Evolutionary conservation across 1,140 invertebrate genomes (phyloP).

Genomic region (Sinella curviseta): DNA sequence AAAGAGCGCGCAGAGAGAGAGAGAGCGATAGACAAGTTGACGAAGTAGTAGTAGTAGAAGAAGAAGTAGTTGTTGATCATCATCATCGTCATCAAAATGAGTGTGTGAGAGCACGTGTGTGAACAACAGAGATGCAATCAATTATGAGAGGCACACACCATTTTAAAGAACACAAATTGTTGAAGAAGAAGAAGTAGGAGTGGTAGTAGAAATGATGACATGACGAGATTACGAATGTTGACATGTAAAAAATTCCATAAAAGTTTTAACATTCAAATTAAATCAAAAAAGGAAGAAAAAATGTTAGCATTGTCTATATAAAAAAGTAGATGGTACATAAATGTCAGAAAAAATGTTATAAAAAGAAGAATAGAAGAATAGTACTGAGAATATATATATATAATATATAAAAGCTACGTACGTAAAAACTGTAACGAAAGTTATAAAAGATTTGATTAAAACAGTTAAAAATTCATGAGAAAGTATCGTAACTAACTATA

Average conservation of each 20-base stretch:
- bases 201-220: background rate
- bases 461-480: too few species aligned
- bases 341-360: too few species aligned
- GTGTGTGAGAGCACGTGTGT: background rate
- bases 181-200: background rate
- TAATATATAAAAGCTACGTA: too few species aligned
- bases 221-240: background rate
- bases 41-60: too few species aligned
- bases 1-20: background rate
- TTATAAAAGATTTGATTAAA: too few species aligned
- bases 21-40: too few species aligned
- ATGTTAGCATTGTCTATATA: background rate
- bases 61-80: background rate
- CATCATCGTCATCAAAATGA: background rate
- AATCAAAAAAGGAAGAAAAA: background rate
- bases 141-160: constrained; percentile 14
- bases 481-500: too few species aligned
- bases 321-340: background rate
- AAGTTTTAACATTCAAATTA: background rate
- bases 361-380: too few species aligned
- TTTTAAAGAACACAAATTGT: constrained; percentile 1
- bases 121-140: constrained; percentile 19
- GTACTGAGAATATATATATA: too few species aligned
- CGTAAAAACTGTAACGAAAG: too few species aligned
- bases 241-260: background rate